These are phyloP conservation scores for Leuctra nigra DNA, from an alignment of 2,888 invertebrate genomes.

Conservation along the genomic window DNA sequence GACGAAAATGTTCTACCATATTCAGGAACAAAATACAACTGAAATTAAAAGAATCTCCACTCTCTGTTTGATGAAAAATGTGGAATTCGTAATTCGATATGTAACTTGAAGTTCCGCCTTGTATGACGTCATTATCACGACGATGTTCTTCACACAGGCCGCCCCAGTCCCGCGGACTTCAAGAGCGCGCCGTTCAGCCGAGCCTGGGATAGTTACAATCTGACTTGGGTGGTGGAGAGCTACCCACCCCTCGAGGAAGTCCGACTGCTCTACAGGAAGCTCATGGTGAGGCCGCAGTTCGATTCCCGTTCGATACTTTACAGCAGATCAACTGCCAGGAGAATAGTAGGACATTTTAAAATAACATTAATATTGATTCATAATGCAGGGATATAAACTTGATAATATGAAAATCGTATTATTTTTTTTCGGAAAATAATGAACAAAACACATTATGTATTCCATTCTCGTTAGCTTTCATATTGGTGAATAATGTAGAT, in stretches of 20 bases:
- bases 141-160: no score
- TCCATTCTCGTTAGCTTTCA: no score
- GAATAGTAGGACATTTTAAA: neutral
- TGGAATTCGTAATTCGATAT: no score
- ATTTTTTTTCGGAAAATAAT: no score
- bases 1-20: no score
- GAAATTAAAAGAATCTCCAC: no score
- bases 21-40: no score
- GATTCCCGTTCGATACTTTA: neutral
- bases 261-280: conserved; percentile 58
- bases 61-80: no score
- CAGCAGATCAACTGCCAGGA: neutral
- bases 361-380: neutral
- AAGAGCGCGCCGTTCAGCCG: conserved; percentile 58
- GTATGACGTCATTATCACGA: no score
- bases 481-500: no score
- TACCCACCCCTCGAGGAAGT: conserved; percentile 66
- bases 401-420: neutral
- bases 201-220: conserved; percentile 53
- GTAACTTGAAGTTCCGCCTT: no score
- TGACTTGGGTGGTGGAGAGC: conserved; percentile 64
- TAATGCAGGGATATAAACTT: neutral
- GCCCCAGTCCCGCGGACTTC: conserved; percentile 63
- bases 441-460: no score
- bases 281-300: conserved; percentile 48